Base-by-base conservation (phyloP, 2,113 vertebrate genomes). In the Ciconia boyciana region DNA sequence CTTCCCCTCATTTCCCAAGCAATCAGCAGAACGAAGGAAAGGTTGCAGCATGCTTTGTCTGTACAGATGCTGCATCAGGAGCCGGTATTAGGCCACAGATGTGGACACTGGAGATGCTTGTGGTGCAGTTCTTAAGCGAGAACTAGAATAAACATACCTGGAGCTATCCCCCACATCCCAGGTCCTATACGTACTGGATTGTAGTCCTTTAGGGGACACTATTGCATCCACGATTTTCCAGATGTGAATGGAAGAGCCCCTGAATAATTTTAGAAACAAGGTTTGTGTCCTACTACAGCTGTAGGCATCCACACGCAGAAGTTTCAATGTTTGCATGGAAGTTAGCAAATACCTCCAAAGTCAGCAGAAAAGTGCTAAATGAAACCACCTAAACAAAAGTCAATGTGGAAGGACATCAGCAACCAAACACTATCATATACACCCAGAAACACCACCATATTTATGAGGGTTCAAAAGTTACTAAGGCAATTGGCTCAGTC, bases 291-390 rank as follows among this genome's bases (percentile, higher is more conserved):
- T 64, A 20, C 25, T 76, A 69, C 31, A 32, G 32, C 24, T 34
- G 34, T 11, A 31, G 36, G 16, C 16, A 51, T 7, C 16, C 16
- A 51, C 1, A 1, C 1, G 1, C n/a, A 39, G 61, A 64, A 8
- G 16, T 3, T 17, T n/a, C 61, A 61, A 3, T 1, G 8, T 29
- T 64, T 34, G 64, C 24, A 17, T 4, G 20, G 43, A 64, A 64
- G 31, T 36, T 34, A 29, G n/a, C 21, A 57, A 49, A 32, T 7
- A 22, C 41, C 16, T 34, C 43, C 6, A 24, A 32, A 44, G 66
- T 20, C 62, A 83, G 49, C 55, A 69, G 31, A 55, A 22, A 62
- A 43, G 41, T 10, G 34, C 41, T 48, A 28, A 25, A 31, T 11
- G 46, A 58, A 87, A 16, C n/a, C 61, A 69, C 21, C 7, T 7